Evolutionary conservation across 53 echinoderm and acorn worm genomes (phyloP), one percentile per base, ranked within the genome.

Genomic region (Holothuria scabra): DNA sequence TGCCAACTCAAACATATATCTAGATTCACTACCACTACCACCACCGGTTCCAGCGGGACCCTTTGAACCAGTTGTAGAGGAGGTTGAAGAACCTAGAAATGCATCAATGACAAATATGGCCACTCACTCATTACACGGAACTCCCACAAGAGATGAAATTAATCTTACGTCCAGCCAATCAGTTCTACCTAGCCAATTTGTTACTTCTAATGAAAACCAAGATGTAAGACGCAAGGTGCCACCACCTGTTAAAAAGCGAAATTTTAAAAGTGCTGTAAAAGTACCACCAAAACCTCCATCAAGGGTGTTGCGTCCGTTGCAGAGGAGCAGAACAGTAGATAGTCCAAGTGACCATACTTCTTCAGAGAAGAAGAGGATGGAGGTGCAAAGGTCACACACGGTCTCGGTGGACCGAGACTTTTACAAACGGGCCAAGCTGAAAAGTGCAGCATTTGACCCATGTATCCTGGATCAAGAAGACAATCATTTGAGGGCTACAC

Each of bases 291-390:
- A 25, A 38, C 78, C 78, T 6, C 78, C 78, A 11, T 44, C 44
- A 14, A 56, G 78, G 59, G 52, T 28, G 52, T 32, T 29, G 56
- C 72, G 24, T 22, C 56, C 20, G 10, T 56, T 78, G 29, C 26
- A 56, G 52, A 78, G 78, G 33, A 78, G 78, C 32, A 56, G 56
- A 33, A 78, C 78, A 20, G 78, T 78, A 0, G 78, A 78, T 13
- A 30, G 16, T 8, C 5, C 30, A 10, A 30, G 26, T 64, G 30
- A 64, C 26, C 64, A 11, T 46, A 12, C 46, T 30, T 48, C 21
- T n/a, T 26, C 9, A 13, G 28, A 58, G 78, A 26, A 24, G 12
- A 56, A 16, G 33, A 74, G 46, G 13, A 9, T 19, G 0, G 78
- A 56, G 14, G 52, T 32, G 14, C 28, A 56, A 14, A 78, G 78